Evolutionary conservation across 2,888 invertebrate species (phyloP), one percentile per base, ranked within the genome.

Genomic region (Poecilobothrus nobilitatus): DNA sequence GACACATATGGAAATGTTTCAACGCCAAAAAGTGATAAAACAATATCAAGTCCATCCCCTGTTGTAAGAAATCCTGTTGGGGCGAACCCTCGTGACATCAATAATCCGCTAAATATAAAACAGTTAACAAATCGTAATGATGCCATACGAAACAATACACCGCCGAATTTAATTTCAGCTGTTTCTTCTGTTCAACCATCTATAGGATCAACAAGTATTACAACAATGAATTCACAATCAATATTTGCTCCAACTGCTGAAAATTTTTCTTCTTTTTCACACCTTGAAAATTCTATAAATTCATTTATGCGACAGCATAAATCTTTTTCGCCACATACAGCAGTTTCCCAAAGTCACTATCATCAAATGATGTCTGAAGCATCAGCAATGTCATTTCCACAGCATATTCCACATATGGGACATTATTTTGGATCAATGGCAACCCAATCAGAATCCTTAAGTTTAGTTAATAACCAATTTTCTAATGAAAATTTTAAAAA

Each of bases 31-130:
- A 79, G 74, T 53, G 53, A 53, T 53, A 53, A 53, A n/a, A 53
- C 53, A 12, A 44, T 67, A 18, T 33, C 71, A 63, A 53, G 18
- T 12, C 53, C 53, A 53, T 53, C 53, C 6, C 85, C 53, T 53
- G 15, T 53, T 18, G 15, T 53, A 53, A 12, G 94, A 72, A 88
- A 92, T 81, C 94, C 94, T 63, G 94, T 94, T 69, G 94, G 94
- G 70, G 93, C 94, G 65, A 94, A 94, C 83, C 94, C 94, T 63
- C 89, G 93, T 15, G 53, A 53, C 84, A 90, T 92, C 73, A 95
- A 95, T 84, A 94, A 95, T 84, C 95, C 95, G 69, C 85, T 95
- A 64, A 94, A 53, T 81, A 93, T 95, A 70, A 94, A 94, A 77
- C 94, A 94, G 83, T 84, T 95, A 74, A 94, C 93, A 71, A 91